Evolutionary conservation across 2,888 invertebrate species (phyloP), one percentile per base, ranked within the genome.

Genomic region (Drosophila putrida): DNA sequence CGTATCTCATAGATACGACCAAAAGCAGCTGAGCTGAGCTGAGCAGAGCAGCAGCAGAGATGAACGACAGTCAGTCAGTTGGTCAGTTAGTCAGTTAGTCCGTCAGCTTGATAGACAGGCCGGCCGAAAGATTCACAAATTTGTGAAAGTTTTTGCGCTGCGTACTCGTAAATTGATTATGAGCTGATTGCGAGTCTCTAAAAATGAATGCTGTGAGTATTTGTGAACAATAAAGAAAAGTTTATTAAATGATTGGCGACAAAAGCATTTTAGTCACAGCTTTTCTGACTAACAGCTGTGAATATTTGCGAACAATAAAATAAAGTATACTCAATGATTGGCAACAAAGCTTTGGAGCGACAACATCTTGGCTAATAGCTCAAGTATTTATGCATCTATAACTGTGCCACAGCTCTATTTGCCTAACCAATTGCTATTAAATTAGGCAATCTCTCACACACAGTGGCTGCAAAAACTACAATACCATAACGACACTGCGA

Each of bases 121-220:
- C 61, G 47, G 39, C 36, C 61, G 55, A 49, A 39, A 71, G 75
- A 75, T 72, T 66, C 55, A 66, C 68, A 54, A 38, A 36, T n/a
- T 65, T 57, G 83, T 88, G 83, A 83, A 84, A 84, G 88, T 88
- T 88, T 44, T 44, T 25, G 25, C 27, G 49, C 66, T 68, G 78
- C 67, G 82, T 68, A 75, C 75, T 78, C 69, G 61, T 71, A 88
- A 84, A 84, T 88, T 88, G 83, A 84, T 84, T 84, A 85, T 88
- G 88, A 78, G 71, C 75, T 71, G 84, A 67, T 78, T 75, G 75
- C 59, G 76, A 80, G 25, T 27, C 8, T 25, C n/a, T 9, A 25
- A 36, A 36, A 27, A 28, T 43, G 41, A 43, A 49, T 49, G 49
- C 53, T 57, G 67, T 46, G 59, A 64, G 61, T 47, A 63, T 62